These are phyloP conservation scores for Chalcosyrphus nemorum DNA, from an alignment of 2,888 invertebrate species.

Conservation along the genomic window DNA sequence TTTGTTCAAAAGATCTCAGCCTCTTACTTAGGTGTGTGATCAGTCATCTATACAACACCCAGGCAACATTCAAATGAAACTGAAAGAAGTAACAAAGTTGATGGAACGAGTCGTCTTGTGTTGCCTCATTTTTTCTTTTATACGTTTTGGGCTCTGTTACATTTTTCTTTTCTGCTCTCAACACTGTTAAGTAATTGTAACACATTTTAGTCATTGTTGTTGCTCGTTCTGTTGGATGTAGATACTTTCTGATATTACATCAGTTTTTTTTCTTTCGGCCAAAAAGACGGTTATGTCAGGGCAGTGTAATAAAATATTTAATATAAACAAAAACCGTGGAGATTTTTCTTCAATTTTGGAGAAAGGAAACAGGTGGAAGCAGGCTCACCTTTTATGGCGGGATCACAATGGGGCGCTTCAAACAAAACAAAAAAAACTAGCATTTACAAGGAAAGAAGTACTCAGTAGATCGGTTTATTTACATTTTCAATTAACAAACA, in stretches of 20 bases:
- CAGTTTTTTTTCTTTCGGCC: constrained; percentile 32
- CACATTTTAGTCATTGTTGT: constrained; percentile 35
- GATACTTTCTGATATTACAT: constrained; percentile 50
- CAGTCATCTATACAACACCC: constrained; percentile 40
- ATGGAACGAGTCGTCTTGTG: constrained; percentile 42
- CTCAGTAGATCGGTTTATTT: constrained; percentile 1
- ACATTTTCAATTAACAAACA: constrained; percentile 25
- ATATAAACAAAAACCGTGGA: not conserved
- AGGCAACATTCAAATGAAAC: constrained; percentile 42
- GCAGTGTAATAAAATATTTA: constrained; percentile 33
- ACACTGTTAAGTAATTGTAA: constrained; percentile 61
- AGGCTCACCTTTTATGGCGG: constrained; percentile 42
- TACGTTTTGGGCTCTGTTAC: constrained; percentile 66
- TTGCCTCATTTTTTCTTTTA: constrained; percentile 49
- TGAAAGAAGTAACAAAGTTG: constrained; percentile 50
- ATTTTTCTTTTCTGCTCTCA: constrained; percentile 42
- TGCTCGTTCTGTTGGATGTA: constrained; percentile 19
- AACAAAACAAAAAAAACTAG: too few species aligned
- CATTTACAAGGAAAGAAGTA: not conserved
- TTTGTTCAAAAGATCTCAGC: constrained; percentile 31
- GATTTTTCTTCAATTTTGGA: constrained; percentile 14
- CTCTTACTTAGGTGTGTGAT: constrained; percentile 49
- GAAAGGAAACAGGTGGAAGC: constrained; percentile 42
- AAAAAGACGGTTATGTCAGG: constrained; percentile 56
- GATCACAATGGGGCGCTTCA: constrained; percentile 2